phyloP scores from a whole-genome alignment of 2,797 vertebrate genomes.

The Amblyraja radiata region DNA sequence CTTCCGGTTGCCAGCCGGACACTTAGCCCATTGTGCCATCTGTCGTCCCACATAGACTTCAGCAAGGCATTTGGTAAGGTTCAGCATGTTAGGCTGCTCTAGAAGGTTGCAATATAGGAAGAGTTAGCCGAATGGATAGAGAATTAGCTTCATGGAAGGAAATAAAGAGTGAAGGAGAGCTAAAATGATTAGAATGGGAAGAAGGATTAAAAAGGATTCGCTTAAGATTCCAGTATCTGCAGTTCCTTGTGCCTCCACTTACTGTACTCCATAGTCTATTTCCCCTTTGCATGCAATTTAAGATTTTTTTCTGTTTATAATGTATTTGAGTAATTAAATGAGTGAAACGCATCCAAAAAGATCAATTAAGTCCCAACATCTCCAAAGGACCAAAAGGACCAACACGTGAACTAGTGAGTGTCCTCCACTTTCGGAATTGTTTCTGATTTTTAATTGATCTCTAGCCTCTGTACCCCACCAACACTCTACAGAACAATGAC shows the following conservation, averaged over 20 bases:
- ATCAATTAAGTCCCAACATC: not conserved
- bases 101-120: too few species aligned
- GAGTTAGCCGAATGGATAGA: too few species aligned
- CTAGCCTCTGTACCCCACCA: not conserved
- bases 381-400: not conserved
- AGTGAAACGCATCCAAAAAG: not conserved
- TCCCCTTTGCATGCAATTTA: not conserved
- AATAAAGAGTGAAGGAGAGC: too few species aligned
- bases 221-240: too few species aligned
- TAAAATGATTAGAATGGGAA: too few species aligned
- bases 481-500: not conserved
- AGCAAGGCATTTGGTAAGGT: too few species aligned
- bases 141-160: too few species aligned
- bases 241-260: not conserved
- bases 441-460: constrained; percentile 8
- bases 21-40: too few species aligned
- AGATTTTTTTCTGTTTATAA: not conserved
- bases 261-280: not conserved
- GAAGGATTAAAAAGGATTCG: too few species aligned
- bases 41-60: too few species aligned
- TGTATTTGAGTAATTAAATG: not conserved
- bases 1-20: too few species aligned
- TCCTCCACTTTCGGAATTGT: not conserved
- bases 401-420: not conserved
- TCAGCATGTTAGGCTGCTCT: too few species aligned